Percentiles rank a stretch among this genome's conserved stretches.
Conservation (phyloP, 2,888 invertebrate species). For the Slavum lentiscoides region DNA sequence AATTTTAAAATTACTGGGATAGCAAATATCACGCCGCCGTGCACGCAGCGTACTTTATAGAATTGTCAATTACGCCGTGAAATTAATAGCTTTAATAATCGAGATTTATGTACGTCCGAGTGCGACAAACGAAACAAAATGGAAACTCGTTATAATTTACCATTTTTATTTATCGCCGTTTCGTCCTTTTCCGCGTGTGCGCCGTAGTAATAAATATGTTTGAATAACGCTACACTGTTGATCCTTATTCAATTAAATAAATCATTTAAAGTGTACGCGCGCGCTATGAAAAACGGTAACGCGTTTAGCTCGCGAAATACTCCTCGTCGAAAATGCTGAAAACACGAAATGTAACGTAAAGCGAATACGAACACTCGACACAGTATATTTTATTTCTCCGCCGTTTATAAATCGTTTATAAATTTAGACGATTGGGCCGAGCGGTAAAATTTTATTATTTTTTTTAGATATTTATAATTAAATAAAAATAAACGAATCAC, state of each 20-base stretch:
- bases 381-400: too few relatives aligned
- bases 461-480: too few relatives aligned
- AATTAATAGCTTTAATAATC: constrained; percentile 39
- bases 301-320: not conserved
- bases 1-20: too few relatives aligned
- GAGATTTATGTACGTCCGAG: constrained; percentile 22
- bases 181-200: constrained; percentile 5
- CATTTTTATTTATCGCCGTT: constrained; percentile 27
- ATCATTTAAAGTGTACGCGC: constrained; percentile 10
- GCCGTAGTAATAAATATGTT: not conserved
- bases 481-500: too few relatives aligned
- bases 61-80: constrained; percentile 21
- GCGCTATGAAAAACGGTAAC: not conserved
- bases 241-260: constrained; percentile 17
- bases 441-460: too few relatives aligned
- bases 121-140: constrained; percentile 21
- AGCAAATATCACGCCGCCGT: too few relatives aligned
- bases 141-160: constrained; percentile 9
- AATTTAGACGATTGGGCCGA: too few relatives aligned
- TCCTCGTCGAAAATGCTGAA: too few relatives aligned
- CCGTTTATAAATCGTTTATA: too few relatives aligned
- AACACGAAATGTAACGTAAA: too few relatives aligned
- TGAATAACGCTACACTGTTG: not conserved
- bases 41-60: too few relatives aligned
- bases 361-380: too few relatives aligned